Base-by-base conservation (phyloP, 2,797 vertebrate genomes). In the Sarcophilus harrisii region DNA sequence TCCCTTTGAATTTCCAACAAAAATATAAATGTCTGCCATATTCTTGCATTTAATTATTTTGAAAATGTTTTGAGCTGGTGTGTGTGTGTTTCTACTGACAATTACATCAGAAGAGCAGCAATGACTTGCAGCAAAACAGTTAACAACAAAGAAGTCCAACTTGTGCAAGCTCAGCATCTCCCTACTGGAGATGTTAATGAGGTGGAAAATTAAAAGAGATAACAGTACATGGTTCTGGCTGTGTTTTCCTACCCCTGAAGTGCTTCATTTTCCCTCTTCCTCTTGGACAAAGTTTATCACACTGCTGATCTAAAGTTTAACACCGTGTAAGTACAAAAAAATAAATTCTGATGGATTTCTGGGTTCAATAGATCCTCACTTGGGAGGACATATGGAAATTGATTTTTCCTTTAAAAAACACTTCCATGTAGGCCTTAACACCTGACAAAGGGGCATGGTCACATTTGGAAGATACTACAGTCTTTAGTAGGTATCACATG, bases 151-250 rank as follows among this genome's bases (percentile, higher is more conserved):
- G 91, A 66, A 90, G 4, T 93, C 91, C 92, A 91, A 97, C 87
- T 98, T 97, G 62, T 97, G 14, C 66, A 96, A 55, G 49, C 91
- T 97, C 95, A 98, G 93, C 93, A 97, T 59, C 97, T 94, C 95
- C 58, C 93, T 96, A 97, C 98, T 95, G 96, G 95, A 98, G 97
- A 97, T 96, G 90, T 96, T 98, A 98, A 98, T 97, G 97, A 98
- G 81, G 97, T 97, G 91, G 98, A 98, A 98, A 98, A 98, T 98
- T 98, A 96, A 98, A 98, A 98, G 97, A 96, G 97, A 98, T 97
- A 98, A 97, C 57, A 97, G 90, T 96, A 95, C 94, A 62, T 94
- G 94, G 57, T 29, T 94, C 91, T 98, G 97, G 90, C 24, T 96
- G 90, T 92, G 60, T 55, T 98, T 98, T 97, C 92, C 73, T 97